These are phyloP conservation scores for Iphiclides podalirius DNA, from an alignment of 2,888 invertebrate genomes.

Conservation along the genomic window DNA sequence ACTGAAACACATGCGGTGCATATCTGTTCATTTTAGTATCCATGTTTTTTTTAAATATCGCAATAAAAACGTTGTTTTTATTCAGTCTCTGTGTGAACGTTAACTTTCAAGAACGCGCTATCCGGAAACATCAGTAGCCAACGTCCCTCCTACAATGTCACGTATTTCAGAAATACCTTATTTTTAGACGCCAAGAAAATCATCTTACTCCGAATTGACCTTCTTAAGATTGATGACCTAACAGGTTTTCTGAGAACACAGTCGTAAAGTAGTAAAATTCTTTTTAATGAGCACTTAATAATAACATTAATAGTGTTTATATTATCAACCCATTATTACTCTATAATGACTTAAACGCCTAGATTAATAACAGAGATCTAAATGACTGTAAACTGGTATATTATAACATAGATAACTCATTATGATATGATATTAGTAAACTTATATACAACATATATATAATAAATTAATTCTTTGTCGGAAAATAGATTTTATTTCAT, in stretches of 20 bases:
- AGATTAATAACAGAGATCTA: no score
- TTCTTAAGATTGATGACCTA: slow-evolving; percentile 43
- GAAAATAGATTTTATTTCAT: no score
- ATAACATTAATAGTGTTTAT: slow-evolving; percentile 1
- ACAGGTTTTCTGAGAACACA: slow-evolving; percentile 30
- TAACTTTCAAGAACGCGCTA: slow-evolving; percentile 34
- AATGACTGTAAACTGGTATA: no score
- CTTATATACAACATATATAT: no score
- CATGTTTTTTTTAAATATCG: background rate
- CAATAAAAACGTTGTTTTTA: background rate
- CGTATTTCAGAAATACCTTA: slow-evolving; percentile 54
- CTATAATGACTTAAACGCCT: no score
- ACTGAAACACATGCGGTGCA: slow-evolving; percentile 1
- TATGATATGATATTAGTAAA: no score
- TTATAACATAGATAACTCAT: no score
- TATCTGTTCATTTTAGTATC: background rate
- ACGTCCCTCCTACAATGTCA: slow-evolving; percentile 59
- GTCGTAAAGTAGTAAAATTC: slow-evolving; percentile 13
- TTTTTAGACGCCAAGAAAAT: slow-evolving; percentile 41
- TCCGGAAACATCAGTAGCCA: slow-evolving; percentile 57
- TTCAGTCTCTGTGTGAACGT: slow-evolving; percentile 14
- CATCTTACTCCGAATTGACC: slow-evolving; percentile 41
- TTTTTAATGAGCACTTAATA: slow-evolving; percentile 6
- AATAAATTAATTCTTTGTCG: no score
- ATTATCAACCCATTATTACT: slow-evolving; percentile 6